Evolutionary conservation across 2,888 invertebrate genomes (phyloP), one percentile per base, ranked within the genome.

Genomic region (Plemyria rubiginata): DNA sequence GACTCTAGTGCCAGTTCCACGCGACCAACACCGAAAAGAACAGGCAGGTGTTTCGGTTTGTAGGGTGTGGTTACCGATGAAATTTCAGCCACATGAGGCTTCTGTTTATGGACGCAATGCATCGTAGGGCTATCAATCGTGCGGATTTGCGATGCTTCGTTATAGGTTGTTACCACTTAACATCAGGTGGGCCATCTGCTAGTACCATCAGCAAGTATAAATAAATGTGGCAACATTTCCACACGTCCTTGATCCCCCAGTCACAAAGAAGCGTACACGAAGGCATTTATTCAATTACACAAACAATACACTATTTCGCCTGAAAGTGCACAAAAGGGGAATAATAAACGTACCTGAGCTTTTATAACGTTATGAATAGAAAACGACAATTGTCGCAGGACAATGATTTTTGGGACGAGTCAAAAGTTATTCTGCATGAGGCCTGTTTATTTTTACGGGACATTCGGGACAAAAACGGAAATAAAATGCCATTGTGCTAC

Each of bases 201-300:
- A 2, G 22, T 22, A 2, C 22, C 3, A 22, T 22, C 3, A 22
- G 22, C 22, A 22, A 22, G 22, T 22, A 22, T 22, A 22, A 22
- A 22, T 2, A 22, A 22, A 22, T 22, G 22, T 22, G 22, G 22
- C 56, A 58, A 60, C 57, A 36, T 64, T 54, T 53, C 50, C 61
- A 65, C 59, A 51, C 61, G 43, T 63, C 67, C 65, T 68, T 70
- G 61, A 67, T 76, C 76, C 76, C 75, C 71, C 72, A 81, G 77
- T 76, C 77, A 73, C 70, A 79, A 86, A 87, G 82, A 80, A 74
- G 73, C 71, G 77, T 77, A 80, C 81, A 82, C 76, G 79, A 82
- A 83, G 80, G 85, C 85, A 88, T 90, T 92, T 91, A 92, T 92
- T 92, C 90, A 92, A 92, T 92, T 92, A 92, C 74, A 79, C 81